Evolutionary conservation across 30 jellyfish, hydroid and myxozoan species (phyloP), one percentile per base, ranked within the genome.

Genomic region (Hydra vulgaris): DNA sequence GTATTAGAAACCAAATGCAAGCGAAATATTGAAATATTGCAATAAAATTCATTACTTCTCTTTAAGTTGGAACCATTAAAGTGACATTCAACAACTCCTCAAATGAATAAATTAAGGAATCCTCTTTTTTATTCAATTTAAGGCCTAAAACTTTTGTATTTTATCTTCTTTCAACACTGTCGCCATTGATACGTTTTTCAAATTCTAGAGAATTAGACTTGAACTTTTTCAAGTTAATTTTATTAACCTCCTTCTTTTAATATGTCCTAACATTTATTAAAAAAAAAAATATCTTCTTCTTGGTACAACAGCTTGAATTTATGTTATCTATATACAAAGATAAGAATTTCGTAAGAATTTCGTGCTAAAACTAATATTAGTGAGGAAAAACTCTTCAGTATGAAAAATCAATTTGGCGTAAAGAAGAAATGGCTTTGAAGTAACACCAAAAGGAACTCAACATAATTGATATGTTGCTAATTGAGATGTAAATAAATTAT

Each of bases 221-320:
- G 71, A 56, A 56, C 71, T 56, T 56, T 56, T n/a, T 56, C 71
- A 56, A 56, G n/a, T n/a, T 17, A 56, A 56, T n/a, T n/a, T n/a
- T n/a, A n/a, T n/a, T n/a, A 56, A 56, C 71, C 71, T 15, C 71
- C 71, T n/a, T n/a, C n/a, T n/a, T n/a, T n/a, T n/a, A n/a, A n/a
- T n/a, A n/a, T n/a, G n/a, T n/a, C n/a, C 71, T 56, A 15, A 15
- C 17, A 56, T n/a, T n/a, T 56, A 17, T 56, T n/a, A 15, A 15
- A 15, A n/a, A 17, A 56, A n/a, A 15, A 15, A 16, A 7, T 68
- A 68, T 23, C 75, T 68, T 68, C 75, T 68, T 68, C 26, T 3
- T 68, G 7, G 75, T 68, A 23, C 27, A 1, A 68, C 75, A n/a
- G 25, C 75, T 23, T n/a, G 75, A 20, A 68, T n/a, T n/a, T 68